Base-by-base conservation (phyloP, 2,888 invertebrate genomes). In the Ctena decussata region DNA sequence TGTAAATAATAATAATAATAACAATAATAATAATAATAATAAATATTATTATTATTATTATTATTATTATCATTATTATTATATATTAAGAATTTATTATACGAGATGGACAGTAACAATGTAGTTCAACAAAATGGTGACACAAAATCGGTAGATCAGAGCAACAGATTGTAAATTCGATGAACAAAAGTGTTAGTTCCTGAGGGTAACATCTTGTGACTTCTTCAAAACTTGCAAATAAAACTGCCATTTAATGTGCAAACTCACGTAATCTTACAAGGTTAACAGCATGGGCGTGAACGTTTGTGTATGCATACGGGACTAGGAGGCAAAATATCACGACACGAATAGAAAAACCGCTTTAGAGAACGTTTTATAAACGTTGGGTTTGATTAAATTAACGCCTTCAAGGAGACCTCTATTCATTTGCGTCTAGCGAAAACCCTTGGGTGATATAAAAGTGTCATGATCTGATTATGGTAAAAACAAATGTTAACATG, bases 181-280 rank as follows among this genome's bases (percentile, higher is more conserved):
- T 57, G 12, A 21, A 12, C 21, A 21, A 27, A 57, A 57, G 35
- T 69, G 35, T 35, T 6, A 37, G 21, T 69, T 69, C 60, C 65
- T 60, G 21, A 15, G 41, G 69, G 76, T 74, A 83, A 80, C 86
- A 82, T 82, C 80, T 86, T 83, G 86, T 37, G 46, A 35, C 71
- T 60, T 35, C 77, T 78, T 70, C 39, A 70, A 80, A 65, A 77
- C 53, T 77, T 60, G 71, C 77, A 70, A 6, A 75, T 74, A 60
- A 57, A 80, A 77, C 32, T 53, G 53, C 57, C 70, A 83, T 80
- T 77, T 69, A 83, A 77, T 83, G 80, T 77, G 57, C 57, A 57
- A 57, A 57, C 3, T 57, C 57, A 27, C 73, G 74, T 73, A 77
- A 80, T 77, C 53, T 70, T 76, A 78, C 71, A 72, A 71, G 32